Conservation (phyloP, 2,797 vertebrate species). For the Tokudaia muenninki region DNA sequence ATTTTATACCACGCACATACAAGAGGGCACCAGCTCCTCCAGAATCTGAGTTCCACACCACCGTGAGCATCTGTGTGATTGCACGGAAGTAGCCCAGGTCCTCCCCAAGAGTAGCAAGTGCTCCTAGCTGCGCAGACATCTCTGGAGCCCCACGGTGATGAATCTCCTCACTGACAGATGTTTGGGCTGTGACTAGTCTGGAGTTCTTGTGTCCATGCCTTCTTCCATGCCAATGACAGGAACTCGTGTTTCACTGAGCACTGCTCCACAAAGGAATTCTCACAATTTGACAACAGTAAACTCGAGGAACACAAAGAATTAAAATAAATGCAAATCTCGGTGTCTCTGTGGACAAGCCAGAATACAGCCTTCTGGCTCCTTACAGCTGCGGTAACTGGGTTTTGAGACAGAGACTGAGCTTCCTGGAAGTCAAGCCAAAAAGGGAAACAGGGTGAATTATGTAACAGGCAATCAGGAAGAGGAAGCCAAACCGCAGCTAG, state of each 20-base stretch:
- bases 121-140: neutral
- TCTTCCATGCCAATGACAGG: constrained; percentile 10
- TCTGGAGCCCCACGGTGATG: neutral
- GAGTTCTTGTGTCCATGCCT: neutral
- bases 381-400: neutral
- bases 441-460: neutral
- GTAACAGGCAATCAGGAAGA: neutral
- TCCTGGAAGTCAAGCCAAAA: constrained; percentile 26
- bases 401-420: constrained; percentile 40
- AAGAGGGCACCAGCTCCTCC: neutral
- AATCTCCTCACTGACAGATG: neutral
- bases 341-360: neutral
- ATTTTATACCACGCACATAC: no score
- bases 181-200: constrained; percentile 33
- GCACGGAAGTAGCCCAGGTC: neutral
- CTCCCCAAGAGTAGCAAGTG: neutral
- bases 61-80: neutral
- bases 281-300: neutral
- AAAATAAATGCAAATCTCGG: constrained; percentile 31
- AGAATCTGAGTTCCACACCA: no score
- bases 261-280: constrained; percentile 10
- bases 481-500: neutral
- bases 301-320: constrained; percentile 38
- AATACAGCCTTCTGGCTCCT: neutral
- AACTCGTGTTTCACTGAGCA: neutral